Conservation (phyloP, 2,113 vertebrate genomes). For the Mus spicilegus region DNA sequence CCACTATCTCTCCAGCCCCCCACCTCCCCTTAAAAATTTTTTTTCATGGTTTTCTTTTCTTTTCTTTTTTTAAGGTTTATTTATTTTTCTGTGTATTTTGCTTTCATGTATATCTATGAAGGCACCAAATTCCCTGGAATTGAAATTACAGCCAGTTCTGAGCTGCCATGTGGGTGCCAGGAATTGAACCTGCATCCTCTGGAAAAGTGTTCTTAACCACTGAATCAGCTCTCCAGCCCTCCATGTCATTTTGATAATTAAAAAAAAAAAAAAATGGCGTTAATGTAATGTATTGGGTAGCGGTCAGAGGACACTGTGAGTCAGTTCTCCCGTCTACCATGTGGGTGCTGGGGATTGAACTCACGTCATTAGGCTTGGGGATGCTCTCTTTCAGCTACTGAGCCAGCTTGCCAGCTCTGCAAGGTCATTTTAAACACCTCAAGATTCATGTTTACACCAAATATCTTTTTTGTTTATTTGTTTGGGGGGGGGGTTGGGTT, state of each 20-base stretch:
- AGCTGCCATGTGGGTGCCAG: background rate
- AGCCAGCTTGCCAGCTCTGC: background rate
- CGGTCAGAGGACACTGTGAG: background rate
- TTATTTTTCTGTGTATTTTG: background rate
- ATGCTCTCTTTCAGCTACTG: background rate
- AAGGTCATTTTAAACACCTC: background rate
- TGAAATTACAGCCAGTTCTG: background rate
- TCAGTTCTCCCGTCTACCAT: background rate
- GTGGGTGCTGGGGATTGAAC: background rate
- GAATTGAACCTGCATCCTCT: background rate
- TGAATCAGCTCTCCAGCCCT: background rate
- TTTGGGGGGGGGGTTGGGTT: no score
- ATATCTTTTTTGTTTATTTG: background rate
- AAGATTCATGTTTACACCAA: background rate
- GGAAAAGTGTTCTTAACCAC: background rate
- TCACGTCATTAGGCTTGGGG: background rate
- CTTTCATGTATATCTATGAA: background rate
- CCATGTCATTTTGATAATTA: background rate
- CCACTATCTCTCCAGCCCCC: background rate
- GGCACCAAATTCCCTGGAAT: background rate
- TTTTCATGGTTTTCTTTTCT: background rate
- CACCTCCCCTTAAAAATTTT: no score
- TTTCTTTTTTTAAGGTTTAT: background rate
- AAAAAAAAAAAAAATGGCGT: background rate
- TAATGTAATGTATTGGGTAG: background rate